phyloP scores from a whole-genome alignment of 2,888 invertebrate species.

The Ceramica pisi region DNA sequence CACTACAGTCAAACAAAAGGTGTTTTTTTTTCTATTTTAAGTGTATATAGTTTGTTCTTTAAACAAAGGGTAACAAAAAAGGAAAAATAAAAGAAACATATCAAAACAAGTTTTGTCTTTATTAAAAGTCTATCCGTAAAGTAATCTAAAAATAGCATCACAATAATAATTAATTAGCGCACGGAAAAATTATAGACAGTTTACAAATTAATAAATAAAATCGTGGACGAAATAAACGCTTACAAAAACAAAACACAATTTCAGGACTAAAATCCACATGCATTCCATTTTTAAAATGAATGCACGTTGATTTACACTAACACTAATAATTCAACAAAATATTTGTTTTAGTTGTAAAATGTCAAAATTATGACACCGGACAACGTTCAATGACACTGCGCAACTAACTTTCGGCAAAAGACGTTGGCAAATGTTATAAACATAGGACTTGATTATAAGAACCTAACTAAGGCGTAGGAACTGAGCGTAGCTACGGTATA shows the following conservation, averaged over 20 bases:
- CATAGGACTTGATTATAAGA: conserved; percentile 45
- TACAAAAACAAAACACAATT: conserved; percentile 62
- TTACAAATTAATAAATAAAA: conserved; percentile 73
- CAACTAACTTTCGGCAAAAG: conserved; percentile 31
- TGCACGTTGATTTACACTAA: conserved; percentile 42
- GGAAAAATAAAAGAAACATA: conserved; percentile 75
- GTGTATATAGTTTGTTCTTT: too few relatives aligned
- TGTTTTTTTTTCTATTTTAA: too few relatives aligned
- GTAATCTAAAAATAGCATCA: conserved; percentile 89
- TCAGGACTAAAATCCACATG: conserved; percentile 41
- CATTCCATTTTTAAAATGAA: conserved; percentile 63
- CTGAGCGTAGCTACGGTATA: conserved; percentile 53
- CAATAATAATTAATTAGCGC: conserved; percentile 80
- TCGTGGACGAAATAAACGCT: conserved; percentile 73
- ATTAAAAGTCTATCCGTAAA: conserved; percentile 87
- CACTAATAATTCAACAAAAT: conserved; percentile 60
- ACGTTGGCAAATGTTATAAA: conserved; percentile 25
- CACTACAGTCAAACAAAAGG: conserved; percentile 36
- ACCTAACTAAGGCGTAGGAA: conserved; percentile 60
- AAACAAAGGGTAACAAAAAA: conserved; percentile 55
- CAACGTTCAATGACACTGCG: conserved; percentile 39
- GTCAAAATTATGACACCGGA: conserved; percentile 33
- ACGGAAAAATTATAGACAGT: conserved; percentile 77
- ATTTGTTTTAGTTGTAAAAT: conserved; percentile 45
- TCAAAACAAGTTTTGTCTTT: conserved; percentile 86